Percentiles rank a stretch among this genome's conserved stretches.
Conservation (phyloP, 1,140 invertebrate species). For the Protaetia brevitarsis region DNA sequence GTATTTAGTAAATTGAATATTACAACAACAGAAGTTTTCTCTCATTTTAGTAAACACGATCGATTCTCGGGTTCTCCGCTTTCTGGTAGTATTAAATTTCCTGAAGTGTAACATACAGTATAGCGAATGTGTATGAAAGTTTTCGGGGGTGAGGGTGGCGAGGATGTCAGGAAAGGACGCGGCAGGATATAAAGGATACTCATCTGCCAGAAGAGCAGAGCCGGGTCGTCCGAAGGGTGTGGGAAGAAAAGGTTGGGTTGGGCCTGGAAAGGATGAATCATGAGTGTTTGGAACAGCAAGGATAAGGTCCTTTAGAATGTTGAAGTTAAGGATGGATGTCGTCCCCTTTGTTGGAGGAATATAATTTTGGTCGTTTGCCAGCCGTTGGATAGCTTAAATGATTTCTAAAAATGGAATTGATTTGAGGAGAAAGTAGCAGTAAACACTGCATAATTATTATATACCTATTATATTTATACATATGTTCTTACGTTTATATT, state of each 20-base stretch:
- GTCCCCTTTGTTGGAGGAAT: constrained; percentile 31
- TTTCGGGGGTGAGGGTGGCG: constrained; percentile 26
- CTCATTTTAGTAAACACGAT: background rate
- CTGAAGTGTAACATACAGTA: constrained; percentile 22
- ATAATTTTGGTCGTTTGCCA: constrained; percentile 30
- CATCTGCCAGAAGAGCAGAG: constrained; percentile 32
- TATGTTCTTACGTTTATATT: too few species aligned
- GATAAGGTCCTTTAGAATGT: constrained; percentile 34
- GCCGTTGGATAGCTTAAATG: background rate
- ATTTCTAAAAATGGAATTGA: constrained; percentile 18
- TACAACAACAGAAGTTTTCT: too few species aligned
- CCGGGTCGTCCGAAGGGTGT: constrained; percentile 26
- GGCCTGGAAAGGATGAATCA: constrained; percentile 35
- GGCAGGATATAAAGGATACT: constrained; percentile 36
- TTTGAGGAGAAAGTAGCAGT: background rate
- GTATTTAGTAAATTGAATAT: too few species aligned
- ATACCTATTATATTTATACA: too few species aligned
- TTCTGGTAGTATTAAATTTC: constrained; percentile 21
- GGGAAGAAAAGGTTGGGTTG: constrained; percentile 29
- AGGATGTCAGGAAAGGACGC: constrained; percentile 34
- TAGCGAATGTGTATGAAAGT: constrained; percentile 21
- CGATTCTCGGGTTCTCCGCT: background rate
- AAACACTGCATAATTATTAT: too few species aligned
- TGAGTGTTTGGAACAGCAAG: constrained; percentile 30
- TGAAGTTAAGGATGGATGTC: constrained; percentile 33